Base-by-base conservation (phyloP, 2,113 vertebrate species). In the Urocolius indicus region DNA sequence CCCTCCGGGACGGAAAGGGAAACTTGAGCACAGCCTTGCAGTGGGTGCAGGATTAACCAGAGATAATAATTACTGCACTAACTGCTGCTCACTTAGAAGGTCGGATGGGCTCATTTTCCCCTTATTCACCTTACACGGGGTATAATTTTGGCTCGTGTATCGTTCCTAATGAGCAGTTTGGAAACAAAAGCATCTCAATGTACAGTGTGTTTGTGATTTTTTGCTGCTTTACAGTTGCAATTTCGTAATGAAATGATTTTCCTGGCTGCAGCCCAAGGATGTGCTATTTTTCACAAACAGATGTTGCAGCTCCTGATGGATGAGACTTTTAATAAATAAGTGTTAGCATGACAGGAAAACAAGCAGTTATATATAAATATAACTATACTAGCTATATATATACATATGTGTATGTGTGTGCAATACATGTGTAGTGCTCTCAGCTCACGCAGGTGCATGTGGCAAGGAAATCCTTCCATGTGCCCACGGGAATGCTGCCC, bases 161-260 rank as follows among this genome's bases (percentile, higher is more conserved):
- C 85, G 27, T 29, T 95, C 73, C 86, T 96, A 96, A 96, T 96
- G 95, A 97, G 92, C 63, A 95, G 95, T 96, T 96, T 96, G 95
- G 87, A 96, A 97, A 97, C 95, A 96, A 95, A 97, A 93, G 94
- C 90, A 26, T 61, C 92, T 93, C 86, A 2, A 66, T 87, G 95
- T 96, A 96, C 89, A 93, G 92, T 90, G 57, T 92, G 95, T 90
- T 94, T 90, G 94, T 72, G 94, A 81, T 93, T 84, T 65, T 49
- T 86, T 41, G 95, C 58, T 36, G 87, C 82, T 80, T 95, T 97
- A 49, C 82, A 34, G 48, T 79, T 73, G 96, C 87, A 86, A 92
- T 85, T 79, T 84, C 26, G 51, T 83, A 91, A 89, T 57, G 81
- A 85, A 91, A 68, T 84, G 84, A 91, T 82, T 91, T 85, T 87